Conservation (phyloP, 2,888 invertebrate genomes). For the Parochlus steinenii region DNA sequence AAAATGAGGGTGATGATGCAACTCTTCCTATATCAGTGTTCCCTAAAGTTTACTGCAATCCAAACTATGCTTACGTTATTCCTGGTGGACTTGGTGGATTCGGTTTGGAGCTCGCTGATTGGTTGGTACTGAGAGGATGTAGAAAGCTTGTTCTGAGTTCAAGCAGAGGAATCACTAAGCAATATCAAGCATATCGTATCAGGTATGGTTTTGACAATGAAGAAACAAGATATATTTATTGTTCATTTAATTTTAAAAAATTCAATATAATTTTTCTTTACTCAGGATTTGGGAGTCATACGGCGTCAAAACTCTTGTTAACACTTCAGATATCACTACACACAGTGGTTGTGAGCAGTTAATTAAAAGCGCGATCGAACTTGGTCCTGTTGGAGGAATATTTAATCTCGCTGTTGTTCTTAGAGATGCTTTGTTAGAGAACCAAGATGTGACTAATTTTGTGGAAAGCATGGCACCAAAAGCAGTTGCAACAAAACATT, state of each 20-base stretch:
- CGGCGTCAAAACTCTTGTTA: slow-evolving; percentile 49
- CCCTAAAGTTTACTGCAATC: slow-evolving; percentile 23
- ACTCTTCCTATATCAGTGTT: slow-evolving; percentile 22
- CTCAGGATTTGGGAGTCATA: slow-evolving; percentile 51
- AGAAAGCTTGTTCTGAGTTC: slow-evolving; percentile 64
- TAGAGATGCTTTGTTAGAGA: slow-evolving; percentile 57
- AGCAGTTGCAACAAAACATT: slow-evolving; percentile 55
- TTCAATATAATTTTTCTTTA: slow-evolving; percentile 10
- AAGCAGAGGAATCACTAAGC: slow-evolving; percentile 57
- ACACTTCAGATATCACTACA: slow-evolving; percentile 19
- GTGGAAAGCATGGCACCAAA: slow-evolving; percentile 56
- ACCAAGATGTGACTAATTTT: slow-evolving; percentile 55
- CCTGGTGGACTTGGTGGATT: slow-evolving; percentile 82
- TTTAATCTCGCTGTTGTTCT: slow-evolving; percentile 80
- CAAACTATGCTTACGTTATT: slow-evolving; percentile 36
- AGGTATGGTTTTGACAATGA: slow-evolving; percentile 32
- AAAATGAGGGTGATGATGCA: slow-evolving; percentile 16
- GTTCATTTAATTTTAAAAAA: no score
- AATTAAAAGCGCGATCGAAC: slow-evolving; percentile 5
- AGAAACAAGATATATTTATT: no score
- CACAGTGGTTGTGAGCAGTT: slow-evolving; percentile 11
- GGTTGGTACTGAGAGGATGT: slow-evolving; percentile 71
- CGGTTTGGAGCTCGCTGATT: slow-evolving; percentile 74
- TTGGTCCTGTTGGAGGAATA: slow-evolving; percentile 11
- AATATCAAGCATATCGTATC: slow-evolving; percentile 63